Evolutionary conservation across 2,113 vertebrate genomes (phyloP), one percentile per base, ranked within the genome.

Genomic region (Etheostoma cragini): DNA sequence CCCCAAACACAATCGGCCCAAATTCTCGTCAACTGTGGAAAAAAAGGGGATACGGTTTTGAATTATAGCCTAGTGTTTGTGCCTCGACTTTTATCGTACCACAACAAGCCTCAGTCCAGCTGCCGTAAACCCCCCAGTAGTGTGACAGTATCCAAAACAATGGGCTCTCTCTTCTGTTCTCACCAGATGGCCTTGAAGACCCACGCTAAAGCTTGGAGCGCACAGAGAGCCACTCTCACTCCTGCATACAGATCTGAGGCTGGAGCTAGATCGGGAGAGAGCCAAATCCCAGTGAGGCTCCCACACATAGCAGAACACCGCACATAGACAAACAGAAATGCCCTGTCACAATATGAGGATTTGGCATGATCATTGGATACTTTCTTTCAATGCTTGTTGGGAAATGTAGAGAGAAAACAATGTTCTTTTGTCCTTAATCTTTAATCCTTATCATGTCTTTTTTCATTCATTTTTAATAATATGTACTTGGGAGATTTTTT

Each of bases 111-210:
- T 45, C n/a, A 21, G 22, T 30, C n/a, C 61, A 68, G 47, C 26
- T 79, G 49, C 22, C 26, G 15, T 64, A 50, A 15, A 10, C 21
- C 8, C 13, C 13, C 13, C 13, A 1, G 6, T 35, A 65, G 58
- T 35, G 49, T 12, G 21, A 14, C 8, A 46, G 46, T 7, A 7
- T 64, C 2, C 21, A 65, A 70, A 81, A 85, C 67, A 80, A 65
- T 22, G 8, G 0, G 12, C 52, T 47, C 66, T 76, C 26, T 79
- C 22, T 72, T 58, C 47, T 80, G 45, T 82, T 87, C 73, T 69
- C 19, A 21, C 35, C 74, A 94, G 93, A 86, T 84, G 87, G 57
- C 78, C 58, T 58, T 80, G 73, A 86, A 75, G 82, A 77, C 24
- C 15, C 38, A 56, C 60, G 15, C 4, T 12, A 83, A 80, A 77